Conservation (phyloP, 30 jellyfish, hydroid and myxozoan genomes). For the Turritopsis rubra region DNA sequence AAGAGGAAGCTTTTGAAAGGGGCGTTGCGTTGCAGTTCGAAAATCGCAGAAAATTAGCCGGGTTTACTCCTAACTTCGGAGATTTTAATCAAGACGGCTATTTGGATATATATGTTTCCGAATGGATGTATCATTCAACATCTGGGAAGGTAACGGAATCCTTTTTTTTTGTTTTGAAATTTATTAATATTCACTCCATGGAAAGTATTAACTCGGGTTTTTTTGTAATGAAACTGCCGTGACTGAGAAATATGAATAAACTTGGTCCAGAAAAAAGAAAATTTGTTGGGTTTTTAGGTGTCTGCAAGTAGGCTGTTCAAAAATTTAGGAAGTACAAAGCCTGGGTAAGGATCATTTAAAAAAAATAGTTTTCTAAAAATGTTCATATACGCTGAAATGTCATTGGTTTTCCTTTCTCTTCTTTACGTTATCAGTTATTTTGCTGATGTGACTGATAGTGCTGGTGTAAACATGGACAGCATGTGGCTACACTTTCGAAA, state of each 20-base stretch:
- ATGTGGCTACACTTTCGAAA: slow-evolving; percentile 53
- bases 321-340: slow-evolving; percentile 69
- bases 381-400: too few relatives aligned
- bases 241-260: background rate
- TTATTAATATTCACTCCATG: too few relatives aligned
- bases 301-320: slow-evolving; percentile 78
- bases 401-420: background rate
- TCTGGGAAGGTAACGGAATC: slow-evolving; percentile 21
- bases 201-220: too few relatives aligned
- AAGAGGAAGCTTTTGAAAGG: slow-evolving; percentile 79
- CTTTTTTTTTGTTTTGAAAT: too few relatives aligned
- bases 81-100: slow-evolving; percentile 91
- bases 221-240: too few relatives aligned
- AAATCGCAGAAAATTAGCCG: slow-evolving; percentile 69
- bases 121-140: slow-evolving; percentile 71
- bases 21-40: slow-evolving; percentile 58
- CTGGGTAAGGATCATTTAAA: slow-evolving; percentile 58
- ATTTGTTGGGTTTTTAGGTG: slow-evolving; percentile 37
- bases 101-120: slow-evolving; percentile 80
- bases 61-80: slow-evolving; percentile 90
- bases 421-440: slow-evolving; percentile 41
- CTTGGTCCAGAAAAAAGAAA: too few relatives aligned
- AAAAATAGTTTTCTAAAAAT: background rate
- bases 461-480: slow-evolving; percentile 88
- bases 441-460: slow-evolving; percentile 81